Evolutionary conservation across 2,113 vertebrate species (phyloP).

Genomic region (Pandion haliaetus): DNA sequence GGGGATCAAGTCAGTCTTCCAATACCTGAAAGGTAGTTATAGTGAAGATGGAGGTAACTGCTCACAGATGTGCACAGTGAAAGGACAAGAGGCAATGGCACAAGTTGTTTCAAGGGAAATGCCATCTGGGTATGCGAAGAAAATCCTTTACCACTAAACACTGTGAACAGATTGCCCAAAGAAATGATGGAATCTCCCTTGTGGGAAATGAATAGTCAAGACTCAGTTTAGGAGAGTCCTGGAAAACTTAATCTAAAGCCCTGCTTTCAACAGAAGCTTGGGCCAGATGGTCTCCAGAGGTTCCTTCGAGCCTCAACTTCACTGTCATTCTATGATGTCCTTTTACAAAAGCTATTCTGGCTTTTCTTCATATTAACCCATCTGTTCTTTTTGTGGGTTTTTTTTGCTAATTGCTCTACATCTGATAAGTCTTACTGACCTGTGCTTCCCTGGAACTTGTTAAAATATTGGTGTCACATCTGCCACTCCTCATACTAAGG

Average conservation of each 20-base stretch:
- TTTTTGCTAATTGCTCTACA: neutral
- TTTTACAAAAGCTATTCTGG: neutral
- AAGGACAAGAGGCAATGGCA: neutral
- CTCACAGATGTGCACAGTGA: neutral
- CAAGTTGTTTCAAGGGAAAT: neutral
- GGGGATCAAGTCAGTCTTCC: neutral
- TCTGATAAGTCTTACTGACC: neutral
- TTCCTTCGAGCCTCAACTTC: neutral
- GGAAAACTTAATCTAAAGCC: neutral
- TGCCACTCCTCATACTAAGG: neutral
- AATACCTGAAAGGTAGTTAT: neutral
- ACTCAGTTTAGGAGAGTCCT: neutral
- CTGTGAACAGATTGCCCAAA: neutral
- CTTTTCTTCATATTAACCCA: neutral
- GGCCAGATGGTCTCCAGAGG: neutral
- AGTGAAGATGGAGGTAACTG: neutral
- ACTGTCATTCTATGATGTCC: neutral
- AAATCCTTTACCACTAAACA: neutral
- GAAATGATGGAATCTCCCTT: neutral
- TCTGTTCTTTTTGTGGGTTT: neutral
- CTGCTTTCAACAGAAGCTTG: neutral
- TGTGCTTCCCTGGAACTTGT: neutral
- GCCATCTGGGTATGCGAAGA: neutral
- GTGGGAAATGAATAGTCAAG: neutral
- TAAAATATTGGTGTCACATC: neutral